phyloP scores from a whole-genome alignment of 2,888 invertebrate species.

The Ecdyonurus torrentis region DNA sequence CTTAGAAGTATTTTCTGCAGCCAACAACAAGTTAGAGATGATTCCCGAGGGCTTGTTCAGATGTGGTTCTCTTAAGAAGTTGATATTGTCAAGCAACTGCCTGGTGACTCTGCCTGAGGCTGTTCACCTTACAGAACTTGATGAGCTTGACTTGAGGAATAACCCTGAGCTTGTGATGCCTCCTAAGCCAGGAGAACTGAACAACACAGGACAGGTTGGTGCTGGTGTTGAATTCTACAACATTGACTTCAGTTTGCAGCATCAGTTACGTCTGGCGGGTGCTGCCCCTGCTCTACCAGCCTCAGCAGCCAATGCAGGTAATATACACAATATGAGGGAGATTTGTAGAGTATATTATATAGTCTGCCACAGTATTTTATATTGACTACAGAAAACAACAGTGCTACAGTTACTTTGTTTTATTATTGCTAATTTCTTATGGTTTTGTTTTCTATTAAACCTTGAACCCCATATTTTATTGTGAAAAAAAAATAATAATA shows the following conservation, averaged over 20 bases:
- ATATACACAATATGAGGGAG: too few species aligned
- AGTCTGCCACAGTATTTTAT: too few species aligned
- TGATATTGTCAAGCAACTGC: conserved; percentile 84
- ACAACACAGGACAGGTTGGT: conserved; percentile 50
- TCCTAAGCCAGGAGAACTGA: conserved; percentile 51
- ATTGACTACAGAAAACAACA: too few species aligned
- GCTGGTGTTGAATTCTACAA: conserved; percentile 88
- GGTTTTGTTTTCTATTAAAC: too few species aligned
- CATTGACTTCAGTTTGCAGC: conserved; percentile 94
- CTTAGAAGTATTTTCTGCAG: conserved; percentile 89
- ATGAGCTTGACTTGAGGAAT: conserved; percentile 75
- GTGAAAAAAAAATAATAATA: too few species aligned
- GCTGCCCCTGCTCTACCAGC: conserved; percentile 31
- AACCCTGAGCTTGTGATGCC: conserved; percentile 97
- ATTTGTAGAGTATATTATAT: too few species aligned
- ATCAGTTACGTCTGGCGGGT: conserved; percentile 82
- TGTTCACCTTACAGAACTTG: conserved; percentile 83
- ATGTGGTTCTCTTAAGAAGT: conserved; percentile 82
- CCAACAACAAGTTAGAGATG: conserved; percentile 92
- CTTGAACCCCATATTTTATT: too few species aligned
- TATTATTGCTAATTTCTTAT: too few species aligned
- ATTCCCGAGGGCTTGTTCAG: conserved; percentile 95
- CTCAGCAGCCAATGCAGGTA: neutral
- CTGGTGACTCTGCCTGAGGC: conserved; percentile 95
- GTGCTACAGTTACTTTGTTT: too few species aligned